Percentiles rank a stretch among this genome's conserved stretches.
phyloP scores from a whole-genome alignment of 2,888 invertebrate genomes.

The Chromoteleia sp. region DNA sequence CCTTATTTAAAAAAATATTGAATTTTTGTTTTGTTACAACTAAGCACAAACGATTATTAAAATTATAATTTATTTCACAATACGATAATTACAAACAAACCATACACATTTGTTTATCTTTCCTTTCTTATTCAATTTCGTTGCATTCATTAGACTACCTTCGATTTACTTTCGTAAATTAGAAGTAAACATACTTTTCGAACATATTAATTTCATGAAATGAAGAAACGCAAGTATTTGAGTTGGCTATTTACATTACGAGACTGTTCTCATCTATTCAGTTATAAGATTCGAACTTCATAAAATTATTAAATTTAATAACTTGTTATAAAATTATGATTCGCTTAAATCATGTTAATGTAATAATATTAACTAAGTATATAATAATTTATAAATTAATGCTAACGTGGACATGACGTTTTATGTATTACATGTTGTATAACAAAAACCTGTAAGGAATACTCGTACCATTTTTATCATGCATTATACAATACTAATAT shows the following conservation, averaged over 20 bases:
- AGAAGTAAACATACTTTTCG: too few species aligned
- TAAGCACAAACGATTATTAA: too few species aligned
- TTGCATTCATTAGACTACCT: too few species aligned
- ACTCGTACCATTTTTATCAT: too few species aligned
- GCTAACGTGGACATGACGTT: neutral
- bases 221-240: too few species aligned
- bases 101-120: neutral
- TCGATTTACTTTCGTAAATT: too few species aligned
- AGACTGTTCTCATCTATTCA: neutral
- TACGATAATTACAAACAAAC: too few species aligned
- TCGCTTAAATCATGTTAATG: conserved; percentile 8
- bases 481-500: neutral
- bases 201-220: too few species aligned
- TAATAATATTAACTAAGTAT: conserved; percentile 8
- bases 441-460: neutral
- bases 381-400: conserved; percentile 22
- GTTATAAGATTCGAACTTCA: neutral
- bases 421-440: neutral
- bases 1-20: too few species aligned
- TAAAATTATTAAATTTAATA: conserved; percentile 23
- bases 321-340: conserved; percentile 20
- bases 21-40: too few species aligned
- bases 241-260: neutral
- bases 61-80: too few species aligned
- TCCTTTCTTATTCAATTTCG: too few species aligned